These are phyloP conservation scores for Nestor notabilis DNA, from an alignment of 2,113 vertebrate species.

Conservation along the genomic window DNA sequence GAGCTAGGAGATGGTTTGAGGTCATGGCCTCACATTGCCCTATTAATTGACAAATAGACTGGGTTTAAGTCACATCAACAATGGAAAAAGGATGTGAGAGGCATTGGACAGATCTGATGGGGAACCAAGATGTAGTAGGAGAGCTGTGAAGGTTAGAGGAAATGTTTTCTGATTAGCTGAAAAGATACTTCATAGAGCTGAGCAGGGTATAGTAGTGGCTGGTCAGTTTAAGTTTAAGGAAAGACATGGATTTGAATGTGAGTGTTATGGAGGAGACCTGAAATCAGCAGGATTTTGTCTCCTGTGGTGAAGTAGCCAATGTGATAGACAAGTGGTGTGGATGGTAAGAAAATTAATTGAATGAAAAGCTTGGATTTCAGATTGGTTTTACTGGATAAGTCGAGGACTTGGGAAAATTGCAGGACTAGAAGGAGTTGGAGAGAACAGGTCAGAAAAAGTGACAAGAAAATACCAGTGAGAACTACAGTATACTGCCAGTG, in stretches of 20 bases:
- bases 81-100: neutral
- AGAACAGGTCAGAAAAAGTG: neutral
- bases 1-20: neutral
- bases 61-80: neutral
- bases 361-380: neutral
- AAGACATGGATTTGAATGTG: neutral
- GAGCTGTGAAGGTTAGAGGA: neutral
- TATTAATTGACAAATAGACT: neutral
- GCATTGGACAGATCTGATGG: neutral
- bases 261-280: neutral
- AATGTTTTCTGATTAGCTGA: neutral
- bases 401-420: neutral
- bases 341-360: neutral
- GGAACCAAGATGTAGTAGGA: neutral
- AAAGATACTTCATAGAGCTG: neutral
- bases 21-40: neutral
- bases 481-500: neutral
- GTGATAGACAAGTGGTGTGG: neutral
- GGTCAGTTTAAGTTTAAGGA: neutral
- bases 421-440: neutral
- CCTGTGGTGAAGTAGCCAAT: neutral
- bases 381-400: neutral
- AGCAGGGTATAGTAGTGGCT: neutral
- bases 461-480: neutral
- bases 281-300: neutral